These are phyloP conservation scores for Operophtera brumata DNA, from an alignment of 2,888 invertebrate species.

Conservation along the genomic window DNA sequence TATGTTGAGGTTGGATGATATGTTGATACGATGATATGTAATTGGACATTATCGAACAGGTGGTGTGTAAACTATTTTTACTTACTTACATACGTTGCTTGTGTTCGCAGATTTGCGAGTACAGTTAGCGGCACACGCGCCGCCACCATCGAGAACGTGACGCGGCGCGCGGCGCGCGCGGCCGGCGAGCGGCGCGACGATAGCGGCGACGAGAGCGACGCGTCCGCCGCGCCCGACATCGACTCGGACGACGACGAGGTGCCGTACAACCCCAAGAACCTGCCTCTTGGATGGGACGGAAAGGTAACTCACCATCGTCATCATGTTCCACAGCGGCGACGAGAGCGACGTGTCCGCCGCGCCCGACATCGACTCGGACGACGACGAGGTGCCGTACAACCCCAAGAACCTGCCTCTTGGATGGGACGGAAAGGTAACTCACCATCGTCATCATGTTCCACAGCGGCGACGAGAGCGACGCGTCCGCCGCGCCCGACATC, in stretches of 20 bases:
- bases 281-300: slow-evolving; percentile 99
- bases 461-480: slow-evolving; percentile 92
- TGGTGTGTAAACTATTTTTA: no score
- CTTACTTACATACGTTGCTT: no score
- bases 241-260: slow-evolving; percentile 97
- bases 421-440: slow-evolving; percentile 99
- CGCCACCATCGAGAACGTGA: slow-evolving; percentile 98
- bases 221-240: slow-evolving; percentile 89
- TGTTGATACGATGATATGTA: no score
- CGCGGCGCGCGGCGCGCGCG: slow-evolving; percentile 97
- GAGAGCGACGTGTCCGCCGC: slow-evolving; percentile 89
- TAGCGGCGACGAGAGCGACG: slow-evolving; percentile 92
- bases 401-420: slow-evolving; percentile 99
- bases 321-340: slow-evolving; percentile 85
- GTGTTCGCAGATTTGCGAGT: slow-evolving; percentile 86
- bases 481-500: slow-evolving; percentile 89
- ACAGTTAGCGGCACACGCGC: slow-evolving; percentile 91
- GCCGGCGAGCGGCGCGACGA: slow-evolving; percentile 96
- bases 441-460: no score
- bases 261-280: slow-evolving; percentile 99
- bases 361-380: slow-evolving; percentile 94
- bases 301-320: slow-evolving; percentile 78
- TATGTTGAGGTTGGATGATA: no score
- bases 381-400: slow-evolving; percentile 98
- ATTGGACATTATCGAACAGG: no score